A percentile compares a stretch with the other conserved stretches of the same genome.
These are phyloP conservation scores for Platichthys stellatus DNA, from an alignment of 2,113 vertebrate species.

Conservation along the genomic window DNA sequence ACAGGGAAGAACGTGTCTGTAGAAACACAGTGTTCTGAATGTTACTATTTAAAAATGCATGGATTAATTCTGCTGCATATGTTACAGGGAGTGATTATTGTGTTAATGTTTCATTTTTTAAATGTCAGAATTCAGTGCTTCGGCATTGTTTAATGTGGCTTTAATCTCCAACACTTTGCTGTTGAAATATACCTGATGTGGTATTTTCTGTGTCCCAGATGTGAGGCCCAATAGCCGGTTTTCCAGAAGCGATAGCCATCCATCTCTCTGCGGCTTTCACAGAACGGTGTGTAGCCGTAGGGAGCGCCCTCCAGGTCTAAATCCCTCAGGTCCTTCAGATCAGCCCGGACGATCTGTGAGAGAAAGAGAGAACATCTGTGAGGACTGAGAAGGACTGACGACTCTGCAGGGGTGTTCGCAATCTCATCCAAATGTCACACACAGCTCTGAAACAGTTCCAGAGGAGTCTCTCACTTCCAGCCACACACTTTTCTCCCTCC, in stretches of 20 bases:
- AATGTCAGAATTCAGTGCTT: neutral
- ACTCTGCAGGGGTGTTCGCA: neutral
- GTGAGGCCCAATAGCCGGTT: conserved; percentile 95
- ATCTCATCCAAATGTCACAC: no score
- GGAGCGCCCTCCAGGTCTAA: conserved; percentile 91
- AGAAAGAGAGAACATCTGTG: neutral
- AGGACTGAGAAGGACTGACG: conserved; percentile 1
- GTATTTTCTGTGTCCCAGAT: conserved; percentile 92
- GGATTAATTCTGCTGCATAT: neutral
- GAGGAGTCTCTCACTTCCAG: no score
- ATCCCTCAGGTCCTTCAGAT: conserved; percentile 92
- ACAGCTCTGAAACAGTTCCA: neutral
- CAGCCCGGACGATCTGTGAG: conserved; percentile 91
- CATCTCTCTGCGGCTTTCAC: conserved; percentile 95
- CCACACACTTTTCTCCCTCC: neutral
- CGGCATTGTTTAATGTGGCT: neutral
- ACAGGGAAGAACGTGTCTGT: neutral
- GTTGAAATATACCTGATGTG: conserved; percentile 90
- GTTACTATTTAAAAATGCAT: neutral
- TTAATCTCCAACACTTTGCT: neutral
- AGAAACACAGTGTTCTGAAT: neutral
- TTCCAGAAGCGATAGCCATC: conserved; percentile 99
- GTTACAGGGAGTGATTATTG: neutral
- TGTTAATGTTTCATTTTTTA: neutral
- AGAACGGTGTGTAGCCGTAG: conserved; percentile 97